Evolutionary conservation across 2,797 vertebrate genomes (phyloP).

Genomic region (Mallotus villosus): DNA sequence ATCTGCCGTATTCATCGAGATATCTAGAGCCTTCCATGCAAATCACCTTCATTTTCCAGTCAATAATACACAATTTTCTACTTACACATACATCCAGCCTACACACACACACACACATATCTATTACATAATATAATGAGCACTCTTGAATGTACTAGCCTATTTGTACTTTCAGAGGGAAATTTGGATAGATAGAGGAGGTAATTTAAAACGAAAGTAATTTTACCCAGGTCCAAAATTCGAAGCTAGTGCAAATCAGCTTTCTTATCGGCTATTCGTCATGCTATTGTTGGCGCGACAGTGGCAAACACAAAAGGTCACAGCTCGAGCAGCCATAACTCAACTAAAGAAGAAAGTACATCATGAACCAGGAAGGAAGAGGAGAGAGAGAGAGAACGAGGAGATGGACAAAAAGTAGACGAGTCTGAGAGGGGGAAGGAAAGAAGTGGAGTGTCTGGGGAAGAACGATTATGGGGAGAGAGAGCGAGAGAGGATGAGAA

Average conservation of each 20-base stretch:
- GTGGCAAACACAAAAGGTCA: conserved; percentile 68
- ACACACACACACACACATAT: conserved; percentile 8
- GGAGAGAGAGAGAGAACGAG: background rate
- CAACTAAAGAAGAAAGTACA: conserved; percentile 25
- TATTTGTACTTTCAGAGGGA: conserved; percentile 59
- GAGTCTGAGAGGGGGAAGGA: conserved; percentile 43
- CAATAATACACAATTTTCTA: background rate
- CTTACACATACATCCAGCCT: background rate
- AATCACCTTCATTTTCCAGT: background rate
- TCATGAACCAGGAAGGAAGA: background rate
- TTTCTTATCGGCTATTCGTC: conserved; percentile 64
- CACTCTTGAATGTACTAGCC: conserved; percentile 44
- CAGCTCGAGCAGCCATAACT: conserved; percentile 57
- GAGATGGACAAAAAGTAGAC: conserved; percentile 29
- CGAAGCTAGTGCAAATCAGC: conserved; percentile 54
- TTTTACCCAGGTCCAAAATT: conserved; percentile 66
- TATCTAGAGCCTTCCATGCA: background rate
- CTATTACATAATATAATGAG: conserved; percentile 58
- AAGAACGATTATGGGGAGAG: background rate
- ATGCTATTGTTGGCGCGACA: conserved; percentile 64
- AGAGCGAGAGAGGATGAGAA: background rate
- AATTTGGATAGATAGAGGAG: conserved; percentile 67
- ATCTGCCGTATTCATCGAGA: conserved; percentile 30
- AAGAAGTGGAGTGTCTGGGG: conserved; percentile 44
- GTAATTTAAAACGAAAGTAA: conserved; percentile 71